Conservation (phyloP, 2,113 vertebrate species). For the Eubucco bourcierii region DNA sequence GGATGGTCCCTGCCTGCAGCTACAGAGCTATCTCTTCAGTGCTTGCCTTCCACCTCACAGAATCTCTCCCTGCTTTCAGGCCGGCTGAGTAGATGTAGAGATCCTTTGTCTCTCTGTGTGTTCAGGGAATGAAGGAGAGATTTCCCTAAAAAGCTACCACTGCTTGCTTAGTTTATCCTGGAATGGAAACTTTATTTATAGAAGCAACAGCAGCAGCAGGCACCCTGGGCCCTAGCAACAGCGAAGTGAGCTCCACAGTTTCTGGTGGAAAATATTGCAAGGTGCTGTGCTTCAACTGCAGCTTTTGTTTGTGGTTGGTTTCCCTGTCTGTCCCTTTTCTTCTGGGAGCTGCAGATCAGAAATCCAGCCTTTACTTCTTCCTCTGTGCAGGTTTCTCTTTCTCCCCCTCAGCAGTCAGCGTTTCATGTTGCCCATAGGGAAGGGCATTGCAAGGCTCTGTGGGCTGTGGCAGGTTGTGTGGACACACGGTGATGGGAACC, state of each 20-base stretch:
- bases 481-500: not conserved
- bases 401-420: fast-evolving
- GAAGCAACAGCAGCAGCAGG: not conserved
- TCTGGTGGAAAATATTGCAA: not conserved
- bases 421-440: not conserved
- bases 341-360: not conserved
- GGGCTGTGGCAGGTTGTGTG: fast-evolving
- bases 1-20: not conserved
- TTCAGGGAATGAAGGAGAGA: not conserved
- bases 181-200: slow-evolving; percentile 46
- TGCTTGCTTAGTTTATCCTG: slow-evolving; percentile 28
- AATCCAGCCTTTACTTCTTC: not conserved
- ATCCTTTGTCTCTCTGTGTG: not conserved
- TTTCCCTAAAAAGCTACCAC: not conserved
- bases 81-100: fast-evolving
- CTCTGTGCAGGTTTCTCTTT: not conserved
- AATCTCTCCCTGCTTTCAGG: not conserved
- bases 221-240: slow-evolving; percentile 39
- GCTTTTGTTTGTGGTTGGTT: not conserved
- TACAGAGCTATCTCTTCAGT: not conserved
- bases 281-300: not conserved
- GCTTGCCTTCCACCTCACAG: not conserved
- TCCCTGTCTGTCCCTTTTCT: not conserved
- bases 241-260: not conserved
- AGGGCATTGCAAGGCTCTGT: not conserved